Percentiles rank a stretch among this genome's conserved stretches.
Conservation (phyloP, 2,113 vertebrate species). For the Anhinga rufa region DNA sequence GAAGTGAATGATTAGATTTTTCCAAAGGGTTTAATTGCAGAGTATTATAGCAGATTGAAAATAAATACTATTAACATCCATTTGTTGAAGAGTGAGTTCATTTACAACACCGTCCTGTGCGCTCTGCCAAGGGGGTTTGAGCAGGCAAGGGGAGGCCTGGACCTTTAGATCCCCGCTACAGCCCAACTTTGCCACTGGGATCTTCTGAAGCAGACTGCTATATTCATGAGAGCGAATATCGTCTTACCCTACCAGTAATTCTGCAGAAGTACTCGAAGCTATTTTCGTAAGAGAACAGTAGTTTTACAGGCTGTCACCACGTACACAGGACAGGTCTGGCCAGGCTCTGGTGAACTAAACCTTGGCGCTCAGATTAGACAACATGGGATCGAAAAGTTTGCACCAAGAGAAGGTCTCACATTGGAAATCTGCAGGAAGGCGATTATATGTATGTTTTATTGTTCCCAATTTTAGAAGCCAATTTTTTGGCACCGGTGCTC, state of each 20-base stretch:
- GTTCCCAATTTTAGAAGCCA: not conserved
- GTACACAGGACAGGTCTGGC: not conserved
- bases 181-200: not conserved
- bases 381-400: accelerated
- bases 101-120: accelerated
- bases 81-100: not conserved
- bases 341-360: not conserved
- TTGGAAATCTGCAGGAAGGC: not conserved
- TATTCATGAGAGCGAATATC: not conserved
- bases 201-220: not conserved
- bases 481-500: not conserved
- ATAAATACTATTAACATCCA: not conserved
- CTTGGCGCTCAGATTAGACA: not conserved
- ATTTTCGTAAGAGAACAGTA: accelerated
- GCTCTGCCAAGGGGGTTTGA: not conserved
- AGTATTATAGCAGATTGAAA: not conserved
- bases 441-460: accelerated
- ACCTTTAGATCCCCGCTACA: not conserved
- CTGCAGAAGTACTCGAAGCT: not conserved
- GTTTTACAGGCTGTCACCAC: not conserved
- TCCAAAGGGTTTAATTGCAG: not conserved
- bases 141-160: not conserved
- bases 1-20: not conserved
- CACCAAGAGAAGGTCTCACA: not conserved
- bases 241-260: not conserved